These are phyloP conservation scores for Typhlichthys subterraneus DNA, from an alignment of 2,797 vertebrate species.

Conservation along the genomic window DNA sequence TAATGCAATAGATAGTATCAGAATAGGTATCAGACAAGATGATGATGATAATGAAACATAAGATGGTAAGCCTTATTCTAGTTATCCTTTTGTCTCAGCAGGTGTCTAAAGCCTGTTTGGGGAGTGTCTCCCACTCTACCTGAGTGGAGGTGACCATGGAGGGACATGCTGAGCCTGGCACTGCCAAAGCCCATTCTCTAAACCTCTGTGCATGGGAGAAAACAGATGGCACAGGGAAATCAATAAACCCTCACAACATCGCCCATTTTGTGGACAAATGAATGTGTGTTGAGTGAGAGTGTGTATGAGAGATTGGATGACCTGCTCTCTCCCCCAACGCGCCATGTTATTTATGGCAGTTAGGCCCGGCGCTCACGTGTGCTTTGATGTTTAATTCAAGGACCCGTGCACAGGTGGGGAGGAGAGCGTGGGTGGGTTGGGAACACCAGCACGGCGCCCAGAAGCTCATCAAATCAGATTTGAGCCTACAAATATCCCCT, in stretches of 20 bases:
- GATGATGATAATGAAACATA: background rate
- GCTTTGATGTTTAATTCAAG: slow-evolving; percentile 82
- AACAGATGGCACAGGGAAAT: slow-evolving; percentile 77
- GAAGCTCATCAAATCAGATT: slow-evolving; percentile 71
- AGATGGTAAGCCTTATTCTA: too few species aligned
- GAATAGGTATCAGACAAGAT: too few species aligned
- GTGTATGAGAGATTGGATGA: slow-evolving; percentile 75
- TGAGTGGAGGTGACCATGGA: slow-evolving; percentile 45
- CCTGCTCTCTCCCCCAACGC: slow-evolving; percentile 71
- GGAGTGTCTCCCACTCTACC: slow-evolving; percentile 29
- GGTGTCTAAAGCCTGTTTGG: too few species aligned
- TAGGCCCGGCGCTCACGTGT: slow-evolving; percentile 70
- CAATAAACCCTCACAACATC: slow-evolving; percentile 76
- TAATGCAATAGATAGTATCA: too few species aligned
- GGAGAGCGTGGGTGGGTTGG: slow-evolving; percentile 75
- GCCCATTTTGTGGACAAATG: slow-evolving; percentile 79
- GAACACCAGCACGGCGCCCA: slow-evolving; percentile 60
- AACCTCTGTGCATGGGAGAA: slow-evolving; percentile 54
- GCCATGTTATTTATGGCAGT: slow-evolving; percentile 75
- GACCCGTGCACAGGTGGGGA: slow-evolving; percentile 72
- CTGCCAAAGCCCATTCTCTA: slow-evolving; percentile 67
- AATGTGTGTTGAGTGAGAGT: slow-evolving; percentile 75
- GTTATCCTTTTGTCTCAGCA: too few species aligned
- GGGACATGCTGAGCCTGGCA: slow-evolving; percentile 56
- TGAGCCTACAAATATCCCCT: slow-evolving; percentile 66